Evolutionary conservation across 2,888 invertebrate species (phyloP).

Genomic region (Camptogramma bilineatum): DNA sequence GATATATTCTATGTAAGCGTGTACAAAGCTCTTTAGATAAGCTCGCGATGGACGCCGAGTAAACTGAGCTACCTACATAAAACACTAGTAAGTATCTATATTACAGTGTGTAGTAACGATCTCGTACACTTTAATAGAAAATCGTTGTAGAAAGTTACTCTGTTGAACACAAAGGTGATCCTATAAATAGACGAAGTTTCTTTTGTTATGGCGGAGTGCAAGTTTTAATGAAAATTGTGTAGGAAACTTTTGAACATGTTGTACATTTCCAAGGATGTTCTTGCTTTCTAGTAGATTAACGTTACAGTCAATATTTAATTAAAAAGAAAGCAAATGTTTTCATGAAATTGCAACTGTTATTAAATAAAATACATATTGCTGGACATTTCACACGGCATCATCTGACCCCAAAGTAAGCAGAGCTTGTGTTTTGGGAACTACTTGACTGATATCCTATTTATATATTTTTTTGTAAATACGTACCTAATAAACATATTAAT

Average conservation of each 20-base stretch:
- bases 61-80: constrained; percentile 1
- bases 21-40: constrained; percentile 5
- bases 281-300: not conserved
- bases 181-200: constrained; percentile 24
- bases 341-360: no score
- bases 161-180: constrained; percentile 13
- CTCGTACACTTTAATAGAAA: constrained; percentile 24
- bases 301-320: not conserved
- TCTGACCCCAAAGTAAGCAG: no score
- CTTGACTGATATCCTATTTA: no score
- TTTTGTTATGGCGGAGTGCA: constrained; percentile 9
- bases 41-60: constrained; percentile 4
- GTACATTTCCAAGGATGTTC: not conserved
- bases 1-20: constrained; percentile 5
- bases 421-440: no score
- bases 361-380: no score
- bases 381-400: no score
- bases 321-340: no score
- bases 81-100: not conserved
- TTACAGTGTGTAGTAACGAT: constrained; percentile 7
- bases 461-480: no score
- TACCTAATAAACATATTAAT: no score
- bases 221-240: constrained; percentile 18
- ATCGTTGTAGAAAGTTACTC: constrained; percentile 23
- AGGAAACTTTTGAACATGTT: constrained; percentile 17